These are phyloP conservation scores for Venustoraphidia nigricollis DNA, from an alignment of 2,888 invertebrate species.

Conservation along the genomic window DNA sequence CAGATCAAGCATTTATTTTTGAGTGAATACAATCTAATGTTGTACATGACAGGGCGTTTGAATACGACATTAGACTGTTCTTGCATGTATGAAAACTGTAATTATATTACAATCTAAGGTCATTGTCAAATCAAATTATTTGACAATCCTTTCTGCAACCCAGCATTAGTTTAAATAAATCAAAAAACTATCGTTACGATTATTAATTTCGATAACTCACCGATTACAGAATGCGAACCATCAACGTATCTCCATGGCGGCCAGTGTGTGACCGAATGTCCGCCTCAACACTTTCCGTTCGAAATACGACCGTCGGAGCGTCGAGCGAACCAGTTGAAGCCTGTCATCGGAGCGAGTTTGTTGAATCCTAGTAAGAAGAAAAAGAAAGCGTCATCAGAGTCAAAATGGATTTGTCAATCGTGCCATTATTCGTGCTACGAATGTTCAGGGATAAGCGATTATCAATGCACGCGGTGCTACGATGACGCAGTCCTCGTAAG, in stretches of 20 bases:
- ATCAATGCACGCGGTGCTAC: constrained; percentile 51
- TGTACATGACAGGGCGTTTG: too few species aligned
- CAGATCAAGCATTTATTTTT: too few species aligned
- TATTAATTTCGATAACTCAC: constrained; percentile 18
- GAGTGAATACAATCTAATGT: too few species aligned
- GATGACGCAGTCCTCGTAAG: constrained; percentile 43
- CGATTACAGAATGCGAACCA: constrained; percentile 47
- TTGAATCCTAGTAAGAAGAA: constrained; percentile 2
- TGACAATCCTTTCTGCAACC: too few species aligned
- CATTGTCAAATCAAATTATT: too few species aligned
- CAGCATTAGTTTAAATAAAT: too few species aligned
- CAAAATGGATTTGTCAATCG: constrained; percentile 34
- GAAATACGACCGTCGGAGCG: constrained; percentile 25
- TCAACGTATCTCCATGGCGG: constrained; percentile 43
- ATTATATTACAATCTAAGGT: too few species aligned
- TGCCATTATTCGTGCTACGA: constrained; percentile 64
- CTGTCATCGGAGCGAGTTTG: constrained; percentile 19
- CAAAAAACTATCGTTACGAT: constrained; percentile 14
- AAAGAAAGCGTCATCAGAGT: constrained; percentile 10
- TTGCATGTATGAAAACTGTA: too few species aligned
- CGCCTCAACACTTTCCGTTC: constrained; percentile 33
- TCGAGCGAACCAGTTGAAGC: constrained; percentile 17
- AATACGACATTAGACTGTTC: too few species aligned
- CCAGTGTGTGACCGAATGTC: constrained; percentile 43
- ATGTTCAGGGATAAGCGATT: constrained; percentile 52